phyloP scores from a whole-genome alignment of 1,140 invertebrate species.

The Eufriesea mexicana region DNA sequence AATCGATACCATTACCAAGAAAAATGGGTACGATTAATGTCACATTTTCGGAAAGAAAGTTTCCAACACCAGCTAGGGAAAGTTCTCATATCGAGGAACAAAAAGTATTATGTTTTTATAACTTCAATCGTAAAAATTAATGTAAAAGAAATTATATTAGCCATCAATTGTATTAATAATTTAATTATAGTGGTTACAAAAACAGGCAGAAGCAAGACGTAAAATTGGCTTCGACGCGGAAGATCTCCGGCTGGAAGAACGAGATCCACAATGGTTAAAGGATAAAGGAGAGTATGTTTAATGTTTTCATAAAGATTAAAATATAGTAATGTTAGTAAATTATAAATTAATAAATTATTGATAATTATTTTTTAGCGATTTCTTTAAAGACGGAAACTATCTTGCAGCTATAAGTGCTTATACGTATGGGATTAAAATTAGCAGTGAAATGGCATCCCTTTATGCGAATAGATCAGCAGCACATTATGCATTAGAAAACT shows the following conservation, averaged over 20 bases:
- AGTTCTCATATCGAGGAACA: slow-evolving; percentile 88
- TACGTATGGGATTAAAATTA: slow-evolving; percentile 89
- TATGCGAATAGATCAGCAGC: slow-evolving; percentile 90
- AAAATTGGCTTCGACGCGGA: slow-evolving; percentile 88
- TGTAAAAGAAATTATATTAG: background rate
- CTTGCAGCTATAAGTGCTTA: slow-evolving; percentile 92
- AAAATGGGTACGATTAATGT: slow-evolving; percentile 85
- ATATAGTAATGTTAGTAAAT: slow-evolving; percentile 12
- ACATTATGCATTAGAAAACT: slow-evolving; percentile 89
- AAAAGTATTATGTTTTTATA: slow-evolving; percentile 81
- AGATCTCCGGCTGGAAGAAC: slow-evolving; percentile 91
- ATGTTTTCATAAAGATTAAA: background rate
- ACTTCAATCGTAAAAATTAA: background rate
- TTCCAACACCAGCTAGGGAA: slow-evolving; percentile 92
- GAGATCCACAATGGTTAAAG: slow-evolving; percentile 91
- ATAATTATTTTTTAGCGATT: slow-evolving; percentile 83
- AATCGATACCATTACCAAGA: slow-evolving; percentile 84
- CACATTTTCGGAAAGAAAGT: slow-evolving; percentile 89
- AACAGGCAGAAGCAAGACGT: slow-evolving; percentile 89
- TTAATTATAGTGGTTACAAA: slow-evolving; percentile 87
- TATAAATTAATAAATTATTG: slow-evolving; percentile 22
- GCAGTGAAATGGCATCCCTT: slow-evolving; percentile 88
- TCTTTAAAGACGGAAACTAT: slow-evolving; percentile 89
- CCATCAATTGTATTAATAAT: background rate
- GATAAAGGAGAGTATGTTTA: slow-evolving; percentile 89